Percentiles rank a stretch among this genome's conserved stretches.
phyloP scores from a whole-genome alignment of 2,888 invertebrate genomes.

The Coelinius sp. region DNA sequence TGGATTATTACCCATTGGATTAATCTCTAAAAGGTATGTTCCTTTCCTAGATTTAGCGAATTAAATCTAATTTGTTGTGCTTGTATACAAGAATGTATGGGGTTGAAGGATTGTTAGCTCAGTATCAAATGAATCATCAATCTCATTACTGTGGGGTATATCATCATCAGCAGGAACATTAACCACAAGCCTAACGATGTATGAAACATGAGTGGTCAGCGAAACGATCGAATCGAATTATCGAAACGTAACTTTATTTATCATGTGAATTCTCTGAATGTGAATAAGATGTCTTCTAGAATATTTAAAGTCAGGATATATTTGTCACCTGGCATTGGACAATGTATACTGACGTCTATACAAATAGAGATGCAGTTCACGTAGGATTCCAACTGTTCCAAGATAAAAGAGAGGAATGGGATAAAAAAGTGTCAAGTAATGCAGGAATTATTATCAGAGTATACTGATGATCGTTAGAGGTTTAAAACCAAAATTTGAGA shows the following conservation, averaged over 20 bases:
- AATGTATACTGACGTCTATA: constrained; percentile 20
- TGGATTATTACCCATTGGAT: constrained; percentile 23
- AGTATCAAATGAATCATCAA: too few species aligned
- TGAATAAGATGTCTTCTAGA: constrained; percentile 3
- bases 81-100: too few species aligned
- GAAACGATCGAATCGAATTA: not conserved
- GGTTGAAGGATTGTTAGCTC: too few species aligned
- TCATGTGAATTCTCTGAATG: not conserved
- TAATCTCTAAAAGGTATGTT: constrained; percentile 20
- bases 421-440: constrained; percentile 65
- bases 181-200: not conserved
- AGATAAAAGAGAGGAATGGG: constrained; percentile 37
- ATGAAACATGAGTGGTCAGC: not conserved
- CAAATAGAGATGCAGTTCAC: constrained; percentile 19
- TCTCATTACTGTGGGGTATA: too few species aligned
- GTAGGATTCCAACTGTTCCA: constrained; percentile 24
- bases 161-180: not conserved
- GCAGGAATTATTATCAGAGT: constrained; percentile 60
- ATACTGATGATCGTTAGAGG: constrained; percentile 51
- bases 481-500: constrained; percentile 71
- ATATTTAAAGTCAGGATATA: not conserved
- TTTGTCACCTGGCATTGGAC: constrained; percentile 31
- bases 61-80: too few species aligned
- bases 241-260: not conserved
- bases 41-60: too few species aligned